These are phyloP conservation scores for Alethe diademata DNA, from an alignment of 2,113 vertebrate genomes.

Conservation along the genomic window DNA sequence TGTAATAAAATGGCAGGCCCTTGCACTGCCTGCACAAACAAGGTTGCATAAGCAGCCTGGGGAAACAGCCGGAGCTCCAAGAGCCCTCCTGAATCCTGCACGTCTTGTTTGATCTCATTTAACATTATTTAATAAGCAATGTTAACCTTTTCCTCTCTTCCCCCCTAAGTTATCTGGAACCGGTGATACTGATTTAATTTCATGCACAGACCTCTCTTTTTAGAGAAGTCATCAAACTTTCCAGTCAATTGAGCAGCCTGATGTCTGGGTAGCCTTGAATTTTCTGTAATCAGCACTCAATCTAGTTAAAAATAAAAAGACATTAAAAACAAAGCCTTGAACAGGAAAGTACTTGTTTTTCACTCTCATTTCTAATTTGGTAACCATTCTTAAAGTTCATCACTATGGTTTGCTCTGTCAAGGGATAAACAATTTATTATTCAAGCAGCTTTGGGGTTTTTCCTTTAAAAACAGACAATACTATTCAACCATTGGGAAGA, in stretches of 20 bases:
- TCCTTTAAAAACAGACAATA: slow-evolving; percentile 21
- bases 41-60: slow-evolving; percentile 49
- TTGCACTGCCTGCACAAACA: background rate
- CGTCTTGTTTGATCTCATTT: slow-evolving; percentile 24
- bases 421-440: slow-evolving; percentile 28
- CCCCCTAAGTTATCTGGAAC: background rate
- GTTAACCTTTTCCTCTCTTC: background rate
- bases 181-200: background rate
- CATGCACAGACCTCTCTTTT: background rate
- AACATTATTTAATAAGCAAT: background rate
- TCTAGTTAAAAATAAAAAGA: slow-evolving; percentile 37
- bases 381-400: slow-evolving; percentile 26
- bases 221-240: slow-evolving; percentile 52
- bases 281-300: slow-evolving; percentile 28
- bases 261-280: slow-evolving; percentile 52
- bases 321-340: slow-evolving; percentile 13
- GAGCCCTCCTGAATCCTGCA: background rate
- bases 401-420: slow-evolving; percentile 6
- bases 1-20: slow-evolving; percentile 41
- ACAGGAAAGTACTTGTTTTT: slow-evolving; percentile 10
- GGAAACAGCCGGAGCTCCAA: slow-evolving; percentile 3
- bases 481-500: background rate
- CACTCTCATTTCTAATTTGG: background rate
- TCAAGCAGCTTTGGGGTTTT: background rate
- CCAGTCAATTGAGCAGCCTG: slow-evolving; percentile 41